phyloP scores from a whole-genome alignment of 2,797 vertebrate genomes.

The Menidia menidia region DNA sequence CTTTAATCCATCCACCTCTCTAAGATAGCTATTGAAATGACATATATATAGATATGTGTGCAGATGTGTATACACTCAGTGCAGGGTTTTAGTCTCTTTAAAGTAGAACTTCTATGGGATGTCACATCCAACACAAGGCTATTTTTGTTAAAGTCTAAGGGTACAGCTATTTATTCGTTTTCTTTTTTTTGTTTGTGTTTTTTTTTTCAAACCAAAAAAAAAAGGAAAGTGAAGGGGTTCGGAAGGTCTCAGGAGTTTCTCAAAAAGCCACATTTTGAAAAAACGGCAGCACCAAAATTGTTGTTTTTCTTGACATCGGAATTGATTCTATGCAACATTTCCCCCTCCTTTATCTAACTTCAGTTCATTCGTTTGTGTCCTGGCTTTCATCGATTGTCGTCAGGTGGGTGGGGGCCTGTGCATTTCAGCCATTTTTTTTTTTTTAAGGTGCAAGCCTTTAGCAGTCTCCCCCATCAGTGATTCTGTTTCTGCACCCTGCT shows the following conservation, averaged over 20 bases:
- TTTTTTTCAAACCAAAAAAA: constrained; percentile 68
- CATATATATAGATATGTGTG: constrained; percentile 70
- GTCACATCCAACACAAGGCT: constrained; percentile 72
- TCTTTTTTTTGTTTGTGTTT: constrained; percentile 49
- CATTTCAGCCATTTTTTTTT: constrained; percentile 32
- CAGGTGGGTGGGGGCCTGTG: constrained; percentile 36
- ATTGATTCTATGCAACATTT: constrained; percentile 84
- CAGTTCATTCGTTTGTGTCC: constrained; percentile 18
- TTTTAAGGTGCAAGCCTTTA: constrained; percentile 32
- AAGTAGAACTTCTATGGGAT: constrained; percentile 71
- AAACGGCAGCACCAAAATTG: constrained; percentile 71
- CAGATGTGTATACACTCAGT: constrained; percentile 73
- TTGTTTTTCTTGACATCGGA: constrained; percentile 67
- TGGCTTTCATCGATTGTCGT: constrained; percentile 46
- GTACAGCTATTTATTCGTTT: constrained; percentile 67
- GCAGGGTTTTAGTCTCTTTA: constrained; percentile 79
- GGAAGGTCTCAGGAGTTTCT: constrained; percentile 77
- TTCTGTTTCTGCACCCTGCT: constrained; percentile 49
- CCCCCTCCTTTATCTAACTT: constrained; percentile 22
- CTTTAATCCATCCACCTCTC: constrained; percentile 79
- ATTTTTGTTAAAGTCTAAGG: constrained; percentile 71
- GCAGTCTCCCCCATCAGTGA: constrained; percentile 28
- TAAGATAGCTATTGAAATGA: constrained; percentile 62
- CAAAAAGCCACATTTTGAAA: constrained; percentile 54
- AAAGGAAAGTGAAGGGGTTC: constrained; percentile 32